These are phyloP conservation scores for Aptenodytes patagonicus DNA, from an alignment of 2,113 vertebrate species.

Conservation along the genomic window DNA sequence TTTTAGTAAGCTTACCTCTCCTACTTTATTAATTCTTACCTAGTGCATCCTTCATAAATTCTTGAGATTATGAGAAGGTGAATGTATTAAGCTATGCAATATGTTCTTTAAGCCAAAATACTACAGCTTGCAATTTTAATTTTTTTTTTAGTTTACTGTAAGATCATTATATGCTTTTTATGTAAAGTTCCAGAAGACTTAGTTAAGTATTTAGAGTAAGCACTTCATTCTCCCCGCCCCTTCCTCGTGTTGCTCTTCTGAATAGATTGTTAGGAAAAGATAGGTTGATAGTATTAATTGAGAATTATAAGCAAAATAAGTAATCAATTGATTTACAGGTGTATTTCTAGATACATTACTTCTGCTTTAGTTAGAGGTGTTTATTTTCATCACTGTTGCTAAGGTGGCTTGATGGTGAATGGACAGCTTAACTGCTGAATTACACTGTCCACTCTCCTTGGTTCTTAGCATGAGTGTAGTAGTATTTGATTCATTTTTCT, in stretches of 20 bases:
- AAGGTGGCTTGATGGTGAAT: background rate
- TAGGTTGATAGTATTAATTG: background rate
- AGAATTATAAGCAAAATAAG: background rate
- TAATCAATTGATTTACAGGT: background rate
- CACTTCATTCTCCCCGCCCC: background rate
- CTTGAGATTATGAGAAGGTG: background rate
- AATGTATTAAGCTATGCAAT: background rate
- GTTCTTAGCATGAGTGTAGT: background rate
- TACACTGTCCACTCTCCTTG: background rate
- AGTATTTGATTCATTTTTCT: background rate
- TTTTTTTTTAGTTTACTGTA: background rate
- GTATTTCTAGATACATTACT: background rate
- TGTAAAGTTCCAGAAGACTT: background rate
- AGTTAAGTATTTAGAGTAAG: background rate
- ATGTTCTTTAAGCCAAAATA: background rate
- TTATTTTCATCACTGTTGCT: background rate
- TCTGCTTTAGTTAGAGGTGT: background rate
- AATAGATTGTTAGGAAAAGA: background rate
- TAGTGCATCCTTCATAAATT: background rate
- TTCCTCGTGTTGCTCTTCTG: background rate
- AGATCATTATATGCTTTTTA: background rate
- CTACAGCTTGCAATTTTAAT: background rate
- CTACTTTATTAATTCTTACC: background rate
- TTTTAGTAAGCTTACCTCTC: background rate
- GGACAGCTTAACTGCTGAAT: background rate